Evolutionary conservation across 1,140 invertebrate genomes (phyloP).

Genomic region (Pseudoatta argentina): DNA sequence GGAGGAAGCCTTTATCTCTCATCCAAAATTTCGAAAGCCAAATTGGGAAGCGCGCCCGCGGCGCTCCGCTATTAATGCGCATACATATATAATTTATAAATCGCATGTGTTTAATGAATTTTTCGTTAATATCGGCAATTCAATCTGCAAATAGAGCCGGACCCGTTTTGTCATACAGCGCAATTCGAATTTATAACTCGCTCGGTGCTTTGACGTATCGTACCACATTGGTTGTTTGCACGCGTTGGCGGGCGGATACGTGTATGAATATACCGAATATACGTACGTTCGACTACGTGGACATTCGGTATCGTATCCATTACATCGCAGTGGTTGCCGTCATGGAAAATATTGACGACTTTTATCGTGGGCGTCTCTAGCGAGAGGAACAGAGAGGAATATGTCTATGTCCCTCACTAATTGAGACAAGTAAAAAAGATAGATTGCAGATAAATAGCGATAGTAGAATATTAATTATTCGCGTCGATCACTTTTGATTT

Average conservation of each 20-base stretch:
- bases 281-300: constrained; percentile 15
- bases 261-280: constrained; percentile 38
- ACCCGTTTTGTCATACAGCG: constrained; percentile 66
- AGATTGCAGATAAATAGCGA: constrained; percentile 21
- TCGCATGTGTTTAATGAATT: constrained; percentile 76
- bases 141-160: constrained; percentile 73
- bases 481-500: constrained; percentile 3
- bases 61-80: constrained; percentile 62
- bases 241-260: constrained; percentile 51
- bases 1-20: constrained; percentile 70
- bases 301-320: constrained; percentile 54
- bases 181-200: constrained; percentile 75
- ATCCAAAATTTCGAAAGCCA: constrained; percentile 66
- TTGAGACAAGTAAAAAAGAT: constrained; percentile 42
- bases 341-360: constrained; percentile 59
- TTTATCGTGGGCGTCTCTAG: constrained; percentile 24
- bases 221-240: constrained; percentile 69
- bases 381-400: neutral
- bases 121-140: constrained; percentile 78
- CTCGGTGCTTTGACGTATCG: constrained; percentile 75
- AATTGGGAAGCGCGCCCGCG: constrained; percentile 24
- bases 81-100: constrained; percentile 75
- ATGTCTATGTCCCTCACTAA: constrained; percentile 27
- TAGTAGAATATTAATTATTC: constrained; percentile 40
- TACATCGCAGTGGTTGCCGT: constrained; percentile 45